phyloP scores from a whole-genome alignment of 2,113 vertebrate genomes.

The Nycticryphes semicollaris region DNA sequence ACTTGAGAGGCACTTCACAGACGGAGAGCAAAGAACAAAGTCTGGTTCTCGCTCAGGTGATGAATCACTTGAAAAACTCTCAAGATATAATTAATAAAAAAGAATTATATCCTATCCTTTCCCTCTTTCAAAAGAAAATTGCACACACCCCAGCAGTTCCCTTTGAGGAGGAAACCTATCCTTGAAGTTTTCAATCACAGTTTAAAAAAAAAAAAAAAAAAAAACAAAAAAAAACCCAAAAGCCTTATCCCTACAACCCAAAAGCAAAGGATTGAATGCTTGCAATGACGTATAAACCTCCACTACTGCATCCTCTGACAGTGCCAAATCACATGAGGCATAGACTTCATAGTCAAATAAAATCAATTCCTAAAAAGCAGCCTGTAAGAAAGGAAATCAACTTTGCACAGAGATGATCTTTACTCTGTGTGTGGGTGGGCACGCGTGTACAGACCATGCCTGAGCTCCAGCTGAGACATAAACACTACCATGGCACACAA shows the following conservation, averaged over 20 bases:
- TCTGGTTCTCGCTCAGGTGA: neutral
- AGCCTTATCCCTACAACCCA: neutral
- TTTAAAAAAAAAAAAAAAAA: neutral
- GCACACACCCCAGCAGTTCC: neutral
- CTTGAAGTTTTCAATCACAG: neutral
- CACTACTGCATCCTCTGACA: neutral
- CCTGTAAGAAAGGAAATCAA: neutral
- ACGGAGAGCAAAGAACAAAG: neutral
- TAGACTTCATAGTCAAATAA: neutral
- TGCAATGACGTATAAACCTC: neutral
- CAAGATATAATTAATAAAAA: neutral
- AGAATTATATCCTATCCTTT: neutral
- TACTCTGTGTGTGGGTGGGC: neutral
- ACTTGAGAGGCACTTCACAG: neutral
- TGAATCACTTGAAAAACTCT: neutral
- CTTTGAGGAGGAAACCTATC: neutral
- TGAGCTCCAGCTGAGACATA: slow-evolving; percentile 25
- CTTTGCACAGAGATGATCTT: slow-evolving; percentile 2
- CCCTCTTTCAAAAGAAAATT: neutral
- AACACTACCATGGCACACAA: neutral
- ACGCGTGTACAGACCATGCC: neutral
- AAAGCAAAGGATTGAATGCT: neutral
- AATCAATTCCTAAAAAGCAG: slow-evolving; percentile 28
- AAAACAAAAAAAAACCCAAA: neutral
- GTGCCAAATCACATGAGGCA: slow-evolving; percentile 3